Conservation (phyloP, 1,140 invertebrate species). For the Hylaeus anthracinus region DNA sequence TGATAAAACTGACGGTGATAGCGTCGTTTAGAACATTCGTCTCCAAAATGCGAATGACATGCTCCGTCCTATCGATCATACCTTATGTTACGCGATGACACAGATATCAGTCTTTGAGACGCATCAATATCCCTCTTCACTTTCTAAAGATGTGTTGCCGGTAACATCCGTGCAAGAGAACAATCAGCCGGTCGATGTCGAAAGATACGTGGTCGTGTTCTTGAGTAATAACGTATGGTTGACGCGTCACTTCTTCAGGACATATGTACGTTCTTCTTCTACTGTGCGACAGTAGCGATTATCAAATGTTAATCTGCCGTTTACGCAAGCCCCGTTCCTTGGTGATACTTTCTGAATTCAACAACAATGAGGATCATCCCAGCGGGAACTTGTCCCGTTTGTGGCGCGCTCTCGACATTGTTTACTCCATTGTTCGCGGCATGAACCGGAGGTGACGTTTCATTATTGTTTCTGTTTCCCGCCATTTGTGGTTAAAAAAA, state of each 20-base stretch:
- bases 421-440: slow-evolving; percentile 39
- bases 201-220: slow-evolving; percentile 50
- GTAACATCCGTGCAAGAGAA: slow-evolving; percentile 52
- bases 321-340: slow-evolving; percentile 64
- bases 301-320: slow-evolving; percentile 59
- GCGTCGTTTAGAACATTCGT: background rate
- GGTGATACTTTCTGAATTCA: slow-evolving; percentile 59
- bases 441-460: slow-evolving; percentile 46
- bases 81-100: slow-evolving; percentile 44
- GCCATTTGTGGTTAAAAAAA: slow-evolving; percentile 4
- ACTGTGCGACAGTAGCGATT: slow-evolving; percentile 21
- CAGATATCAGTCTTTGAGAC: slow-evolving; percentile 46
- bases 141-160: slow-evolving; percentile 57
- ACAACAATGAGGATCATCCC: slow-evolving; percentile 51
- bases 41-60: background rate
- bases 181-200: slow-evolving; percentile 55
- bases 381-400: slow-evolving; percentile 25
- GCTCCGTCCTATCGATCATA: background rate
- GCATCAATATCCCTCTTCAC: slow-evolving; percentile 27
- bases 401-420: slow-evolving; percentile 54
- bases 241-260: slow-evolving; percentile 26
- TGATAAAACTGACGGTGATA: background rate
- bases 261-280: background rate
- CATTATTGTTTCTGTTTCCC: slow-evolving; percentile 23
- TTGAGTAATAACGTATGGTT: slow-evolving; percentile 50